A percentile compares a stretch with the other conserved stretches of the same genome.
phyloP scores from a whole-genome alignment of 2,797 vertebrate species.

The Neostethus bicornis region DNA sequence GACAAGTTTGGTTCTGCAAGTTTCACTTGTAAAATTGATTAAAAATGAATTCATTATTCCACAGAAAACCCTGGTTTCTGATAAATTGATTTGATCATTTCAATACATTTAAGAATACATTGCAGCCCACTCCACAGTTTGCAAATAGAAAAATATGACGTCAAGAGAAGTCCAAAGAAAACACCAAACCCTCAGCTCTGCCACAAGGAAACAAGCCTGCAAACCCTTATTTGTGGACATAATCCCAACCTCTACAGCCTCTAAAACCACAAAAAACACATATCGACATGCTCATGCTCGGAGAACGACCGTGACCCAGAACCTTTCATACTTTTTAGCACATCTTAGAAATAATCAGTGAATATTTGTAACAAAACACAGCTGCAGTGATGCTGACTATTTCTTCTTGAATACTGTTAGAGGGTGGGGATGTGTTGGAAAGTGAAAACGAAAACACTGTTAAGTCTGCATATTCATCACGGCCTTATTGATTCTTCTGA shows the following conservation, averaged over 20 bases:
- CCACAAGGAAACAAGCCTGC: slow-evolving; percentile 43
- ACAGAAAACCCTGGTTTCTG: slow-evolving; percentile 22
- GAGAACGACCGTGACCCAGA: slow-evolving; percentile 27
- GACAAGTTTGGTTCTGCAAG: slow-evolving; percentile 4
- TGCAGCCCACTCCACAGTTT: slow-evolving; percentile 54
- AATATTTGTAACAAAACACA: slow-evolving; percentile 35
- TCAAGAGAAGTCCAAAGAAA: slow-evolving; percentile 40
- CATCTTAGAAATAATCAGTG: slow-evolving; percentile 12
- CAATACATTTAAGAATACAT: slow-evolving; percentile 48
- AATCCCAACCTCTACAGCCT: slow-evolving; percentile 46
- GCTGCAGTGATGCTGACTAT: slow-evolving; percentile 19
- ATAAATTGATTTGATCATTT: slow-evolving; percentile 37
- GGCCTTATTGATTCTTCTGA: slow-evolving; percentile 16
- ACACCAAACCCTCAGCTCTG: slow-evolving; percentile 39
- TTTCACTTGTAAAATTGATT: slow-evolving; percentile 12
- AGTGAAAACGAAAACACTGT: slow-evolving; percentile 15
- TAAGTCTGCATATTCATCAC: slow-evolving; percentile 8
- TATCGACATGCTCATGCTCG: slow-evolving; percentile 65
- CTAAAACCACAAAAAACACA: slow-evolving; percentile 62
- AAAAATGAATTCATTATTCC: slow-evolving; percentile 10
- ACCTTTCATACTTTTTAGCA: slow-evolving; percentile 17
- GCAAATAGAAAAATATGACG: slow-evolving; percentile 35
- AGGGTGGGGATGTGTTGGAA: slow-evolving; percentile 18
- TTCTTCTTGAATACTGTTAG: slow-evolving; percentile 49
- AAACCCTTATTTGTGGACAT: slow-evolving; percentile 37